Evolutionary conservation across 1,140 invertebrate species (phyloP), one percentile per base, ranked within the genome.

Genomic region (Helicoverpa armigera): DNA sequence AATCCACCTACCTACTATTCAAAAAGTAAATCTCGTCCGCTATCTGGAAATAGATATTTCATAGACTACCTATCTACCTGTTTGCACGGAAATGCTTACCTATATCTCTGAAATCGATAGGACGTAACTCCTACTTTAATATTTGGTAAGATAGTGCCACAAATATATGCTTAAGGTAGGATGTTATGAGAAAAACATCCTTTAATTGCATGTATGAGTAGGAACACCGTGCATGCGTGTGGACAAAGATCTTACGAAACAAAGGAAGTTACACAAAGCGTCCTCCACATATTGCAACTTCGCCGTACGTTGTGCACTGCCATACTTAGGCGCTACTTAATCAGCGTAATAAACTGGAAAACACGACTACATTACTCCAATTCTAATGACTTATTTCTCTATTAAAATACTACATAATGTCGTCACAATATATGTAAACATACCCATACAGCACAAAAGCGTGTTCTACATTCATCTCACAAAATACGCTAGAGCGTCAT

Each of bases 401-500:
- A 56, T 56, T 72, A 56, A 73, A 43, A 70, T 11, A 35, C 53
- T 16, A 56, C 18, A 73, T 56, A 70, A 56, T 73, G 29, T 53
- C 67, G 67, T 70, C 70, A 73, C 29, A 3, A 14, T 23, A 75
- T 11, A 77, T 60, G 12, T 51, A 69, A 23, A 16, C n/a, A 23
- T 60, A 60, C 23, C 63, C 31, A 35, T 72, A 63, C 48, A 77
- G 11, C 48, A 77, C 56, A 77, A 65, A 74, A 77, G 84, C 82
- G 83, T 86, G 85, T 87, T 88, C 85, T 79, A 89, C 83, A 90
- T 90, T 88, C 87, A 87, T 86, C 77, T 85, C 83, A 81, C 84
- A 86, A 84, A 84, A 88, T 87, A 83, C 86, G 74, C 81, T 83
- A 82, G 83, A 48, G 83, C 87, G 87, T 87, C 86, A 87, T 88